Percentiles rank a stretch among this genome's conserved stretches.
Evolutionary conservation across 2,113 vertebrate species (phyloP).

Genomic region (Calidris pugnax): DNA sequence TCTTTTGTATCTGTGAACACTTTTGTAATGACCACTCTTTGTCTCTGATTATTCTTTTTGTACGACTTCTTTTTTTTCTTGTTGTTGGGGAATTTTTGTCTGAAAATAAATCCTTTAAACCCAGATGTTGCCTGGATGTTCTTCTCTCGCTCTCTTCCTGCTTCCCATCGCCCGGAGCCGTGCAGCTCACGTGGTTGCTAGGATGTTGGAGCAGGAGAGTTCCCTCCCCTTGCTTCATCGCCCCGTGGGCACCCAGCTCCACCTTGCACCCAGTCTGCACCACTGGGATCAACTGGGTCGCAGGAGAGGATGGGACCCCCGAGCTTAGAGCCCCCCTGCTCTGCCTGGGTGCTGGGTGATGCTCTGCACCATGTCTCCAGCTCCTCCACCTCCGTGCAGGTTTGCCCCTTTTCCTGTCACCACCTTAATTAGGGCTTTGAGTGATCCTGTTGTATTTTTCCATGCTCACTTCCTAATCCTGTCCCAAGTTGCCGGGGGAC

Average conservation of each 20-base stretch:
- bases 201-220: not conserved
- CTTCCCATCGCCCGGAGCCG: accelerated
- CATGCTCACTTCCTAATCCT: not conserved
- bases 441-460: not conserved
- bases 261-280: not conserved
- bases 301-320: not conserved
- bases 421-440: accelerated
- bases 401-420: not conserved
- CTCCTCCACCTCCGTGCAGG: not conserved
- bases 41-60: not conserved
- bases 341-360: not conserved
- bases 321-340: not conserved
- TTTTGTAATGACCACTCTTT: slow-evolving; percentile 2
- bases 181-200: not conserved
- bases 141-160: not conserved
- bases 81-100: not conserved
- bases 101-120: slow-evolving; percentile 24
- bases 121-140: not conserved
- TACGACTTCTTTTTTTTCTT: not conserved
- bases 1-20: not conserved
- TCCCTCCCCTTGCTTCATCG: not conserved
- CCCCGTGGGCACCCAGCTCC: not conserved
- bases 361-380: accelerated
- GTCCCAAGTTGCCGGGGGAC: not conserved
- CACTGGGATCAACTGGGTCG: not conserved